phyloP scores from a whole-genome alignment of 2,888 invertebrate genomes.

The Oxycera nigricornis region DNA sequence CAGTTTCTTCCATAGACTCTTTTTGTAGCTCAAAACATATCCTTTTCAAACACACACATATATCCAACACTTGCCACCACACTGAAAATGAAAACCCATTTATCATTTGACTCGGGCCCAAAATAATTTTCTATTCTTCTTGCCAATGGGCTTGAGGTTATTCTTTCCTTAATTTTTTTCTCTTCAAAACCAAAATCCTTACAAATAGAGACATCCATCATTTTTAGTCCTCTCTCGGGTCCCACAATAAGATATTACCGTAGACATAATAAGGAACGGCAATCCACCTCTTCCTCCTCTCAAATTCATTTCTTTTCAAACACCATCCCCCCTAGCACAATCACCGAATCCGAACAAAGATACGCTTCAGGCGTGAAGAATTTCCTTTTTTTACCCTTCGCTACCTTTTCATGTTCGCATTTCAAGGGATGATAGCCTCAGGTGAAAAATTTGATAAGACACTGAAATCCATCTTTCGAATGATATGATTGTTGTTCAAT shows the following conservation, averaged over 20 bases:
- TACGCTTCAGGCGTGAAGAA: too few species aligned
- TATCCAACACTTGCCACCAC: too few species aligned
- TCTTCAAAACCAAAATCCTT: background rate
- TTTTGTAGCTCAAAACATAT: too few species aligned
- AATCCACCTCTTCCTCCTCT: too few species aligned
- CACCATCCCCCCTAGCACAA: too few species aligned
- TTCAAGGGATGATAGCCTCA: conserved; percentile 8
- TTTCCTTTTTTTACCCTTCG: background rate
- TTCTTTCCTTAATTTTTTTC: background rate
- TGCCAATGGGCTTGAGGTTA: background rate
- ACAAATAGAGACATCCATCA: conserved; percentile 34
- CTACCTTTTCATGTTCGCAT: background rate
- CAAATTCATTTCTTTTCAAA: too few species aligned
- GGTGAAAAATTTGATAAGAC: conserved; percentile 31
- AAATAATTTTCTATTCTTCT: conserved; percentile 31
- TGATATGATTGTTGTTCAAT: conserved; percentile 38
- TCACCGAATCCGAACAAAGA: too few species aligned
- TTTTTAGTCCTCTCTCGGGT: background rate
- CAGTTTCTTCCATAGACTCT: too few species aligned
- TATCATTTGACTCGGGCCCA: conserved; percentile 32
- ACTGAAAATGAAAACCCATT: conserved; percentile 7
- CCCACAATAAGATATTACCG: too few species aligned
- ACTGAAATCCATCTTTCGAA: conserved; percentile 24
- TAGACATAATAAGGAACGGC: too few species aligned
- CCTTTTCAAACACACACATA: too few species aligned